Conservation (phyloP, 2,888 invertebrate species). For the Lampropteryx suffumata region DNA sequence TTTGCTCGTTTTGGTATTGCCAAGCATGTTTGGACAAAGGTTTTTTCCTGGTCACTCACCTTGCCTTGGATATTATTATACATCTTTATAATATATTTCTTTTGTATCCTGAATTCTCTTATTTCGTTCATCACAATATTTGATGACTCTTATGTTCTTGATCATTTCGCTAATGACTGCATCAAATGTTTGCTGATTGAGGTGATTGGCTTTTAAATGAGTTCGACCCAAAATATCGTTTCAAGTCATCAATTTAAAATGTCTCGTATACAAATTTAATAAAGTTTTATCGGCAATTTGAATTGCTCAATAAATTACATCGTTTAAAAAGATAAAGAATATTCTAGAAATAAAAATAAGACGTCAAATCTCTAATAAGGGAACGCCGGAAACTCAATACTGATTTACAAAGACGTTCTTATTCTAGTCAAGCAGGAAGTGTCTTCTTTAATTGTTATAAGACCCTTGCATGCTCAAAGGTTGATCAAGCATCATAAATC, state of each 20-base stretch:
- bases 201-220: conserved; percentile 18
- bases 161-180: conserved; percentile 8
- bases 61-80: too few relatives aligned
- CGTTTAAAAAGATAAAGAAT: background rate
- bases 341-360: background rate
- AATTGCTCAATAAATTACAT: conserved; percentile 8
- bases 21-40: too few relatives aligned
- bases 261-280: conserved; percentile 8
- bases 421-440: conserved; percentile 41
- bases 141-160: conserved; percentile 3
- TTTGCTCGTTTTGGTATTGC: too few relatives aligned
- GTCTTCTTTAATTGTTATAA: conserved; percentile 48
- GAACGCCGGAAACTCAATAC: conserved; percentile 2
- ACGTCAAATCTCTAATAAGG: background rate
- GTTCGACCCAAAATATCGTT: conserved; percentile 11
- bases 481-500: conserved; percentile 66
- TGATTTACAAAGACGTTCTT: conserved; percentile 12
- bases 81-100: background rate
- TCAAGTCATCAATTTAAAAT: conserved; percentile 6
- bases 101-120: background rate
- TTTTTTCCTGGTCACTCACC: too few relatives aligned
- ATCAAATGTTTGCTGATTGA: conserved; percentile 9
- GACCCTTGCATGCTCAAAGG: conserved; percentile 33
- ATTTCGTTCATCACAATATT: background rate
- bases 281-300: background rate